Evolutionary conservation across 2,113 vertebrate species (phyloP).

Genomic region (Gobiocypris rarus): DNA sequence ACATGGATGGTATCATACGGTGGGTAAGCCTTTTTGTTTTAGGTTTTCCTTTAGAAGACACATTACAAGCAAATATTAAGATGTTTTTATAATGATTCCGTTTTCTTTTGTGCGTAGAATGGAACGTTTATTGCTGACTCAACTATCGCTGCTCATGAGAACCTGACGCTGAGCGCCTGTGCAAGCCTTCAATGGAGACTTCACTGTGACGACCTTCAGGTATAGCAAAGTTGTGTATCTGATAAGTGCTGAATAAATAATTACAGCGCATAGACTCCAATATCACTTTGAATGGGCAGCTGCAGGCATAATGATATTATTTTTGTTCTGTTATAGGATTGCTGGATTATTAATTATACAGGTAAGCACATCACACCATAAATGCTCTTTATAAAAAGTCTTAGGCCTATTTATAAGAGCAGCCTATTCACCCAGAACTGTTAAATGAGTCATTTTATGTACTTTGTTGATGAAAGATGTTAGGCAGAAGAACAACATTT

Average conservation of each 20-base stretch:
- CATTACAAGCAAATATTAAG: not conserved
- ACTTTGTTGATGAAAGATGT: not conserved
- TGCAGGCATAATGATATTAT: not conserved
- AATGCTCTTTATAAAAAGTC: not conserved
- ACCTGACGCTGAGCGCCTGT: not conserved
- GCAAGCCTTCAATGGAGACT: not conserved
- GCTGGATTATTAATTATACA: not conserved
- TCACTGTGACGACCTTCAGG: not conserved
- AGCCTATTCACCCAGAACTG: not conserved
- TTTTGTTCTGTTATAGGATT: not conserved
- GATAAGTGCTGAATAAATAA: not conserved
- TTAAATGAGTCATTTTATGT: not conserved
- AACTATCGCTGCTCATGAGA: not conserved
- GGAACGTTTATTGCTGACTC: not conserved
- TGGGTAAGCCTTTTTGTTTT: not conserved
- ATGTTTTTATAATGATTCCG: not conserved
- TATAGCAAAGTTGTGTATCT: not conserved
- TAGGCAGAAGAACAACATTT: not conserved
- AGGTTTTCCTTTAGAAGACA: not conserved
- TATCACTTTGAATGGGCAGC: too few species aligned
- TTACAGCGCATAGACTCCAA: too few species aligned
- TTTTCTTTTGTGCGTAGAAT: not conserved
- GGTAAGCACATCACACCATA: not conserved
- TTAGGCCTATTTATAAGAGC: not conserved
- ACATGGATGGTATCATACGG: conserved; percentile 26